These are phyloP conservation scores for Leptinotarsa rubiginosa DNA, from an alignment of 2,888 invertebrate species.

Conservation along the genomic window DNA sequence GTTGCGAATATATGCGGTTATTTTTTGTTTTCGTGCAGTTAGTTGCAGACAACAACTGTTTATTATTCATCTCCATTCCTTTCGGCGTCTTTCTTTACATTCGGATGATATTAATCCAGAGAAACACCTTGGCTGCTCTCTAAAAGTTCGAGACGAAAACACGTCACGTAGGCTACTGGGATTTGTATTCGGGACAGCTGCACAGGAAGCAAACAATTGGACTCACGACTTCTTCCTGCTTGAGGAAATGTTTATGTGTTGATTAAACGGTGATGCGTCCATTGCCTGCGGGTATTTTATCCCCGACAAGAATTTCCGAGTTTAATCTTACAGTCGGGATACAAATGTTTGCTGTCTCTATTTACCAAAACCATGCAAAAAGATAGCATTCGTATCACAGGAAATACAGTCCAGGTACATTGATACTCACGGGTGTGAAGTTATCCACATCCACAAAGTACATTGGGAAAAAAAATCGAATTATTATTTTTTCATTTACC, in stretches of 20 bases:
- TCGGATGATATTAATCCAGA: conserved; percentile 5
- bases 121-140: conserved; percentile 6
- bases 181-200: conserved; percentile 47
- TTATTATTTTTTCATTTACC: too few species aligned
- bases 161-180: not conserved
- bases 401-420: too few species aligned
- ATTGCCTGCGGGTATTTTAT: conserved; percentile 19
- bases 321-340: not conserved
- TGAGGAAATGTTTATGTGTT: conserved; percentile 35
- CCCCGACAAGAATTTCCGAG: not conserved
- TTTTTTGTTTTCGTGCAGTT: not conserved
- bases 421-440: too few species aligned
- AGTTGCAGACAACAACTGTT: not conserved
- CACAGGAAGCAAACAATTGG: conserved; percentile 53
- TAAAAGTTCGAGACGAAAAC: conserved; percentile 7
- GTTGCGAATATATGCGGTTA: not conserved
- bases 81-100: not conserved
- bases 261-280: conserved; percentile 23
- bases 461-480: too few species aligned
- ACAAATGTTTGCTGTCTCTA: too few species aligned
- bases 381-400: too few species aligned
- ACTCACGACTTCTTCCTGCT: conserved; percentile 49
- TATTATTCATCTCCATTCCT: conserved; percentile 3
- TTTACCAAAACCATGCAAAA: too few species aligned
- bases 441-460: too few species aligned